Evolutionary conservation across 92 coral and sea anemone genomes (phyloP).

Genomic region (Blastomussa wellsi): DNA sequence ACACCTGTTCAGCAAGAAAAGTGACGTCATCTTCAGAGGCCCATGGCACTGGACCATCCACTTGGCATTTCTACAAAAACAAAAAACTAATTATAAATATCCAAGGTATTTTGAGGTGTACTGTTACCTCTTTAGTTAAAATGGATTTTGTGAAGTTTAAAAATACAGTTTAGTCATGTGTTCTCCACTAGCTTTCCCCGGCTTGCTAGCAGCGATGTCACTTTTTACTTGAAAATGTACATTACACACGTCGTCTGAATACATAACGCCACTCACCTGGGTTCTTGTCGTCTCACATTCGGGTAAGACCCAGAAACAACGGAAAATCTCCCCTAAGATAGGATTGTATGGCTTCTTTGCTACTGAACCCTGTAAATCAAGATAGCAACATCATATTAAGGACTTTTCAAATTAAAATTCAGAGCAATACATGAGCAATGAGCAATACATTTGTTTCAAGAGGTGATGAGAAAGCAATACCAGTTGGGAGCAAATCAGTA

Average conservation of each 20-base stretch:
- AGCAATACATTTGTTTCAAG: neutral
- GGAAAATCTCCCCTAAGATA: constrained; percentile 90
- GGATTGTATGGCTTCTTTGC: constrained; percentile 99
- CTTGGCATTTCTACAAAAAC: constrained; percentile 44
- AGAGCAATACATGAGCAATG: too few species aligned
- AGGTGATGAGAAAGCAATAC: too few species aligned
- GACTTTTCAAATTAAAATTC: too few species aligned
- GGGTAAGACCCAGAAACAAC: constrained; percentile 89
- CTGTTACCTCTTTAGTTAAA: too few species aligned
- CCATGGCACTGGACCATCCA: constrained; percentile 92
- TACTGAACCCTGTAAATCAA: constrained; percentile 74
- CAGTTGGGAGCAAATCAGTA: too few species aligned
- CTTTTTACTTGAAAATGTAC: neutral
- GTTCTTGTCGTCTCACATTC: constrained; percentile 79
- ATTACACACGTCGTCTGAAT: too few species aligned
- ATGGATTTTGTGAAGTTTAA: neutral
- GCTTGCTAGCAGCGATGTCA: neutral
- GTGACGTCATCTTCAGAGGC: constrained; percentile 93
- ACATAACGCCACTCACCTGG: constrained; percentile 51
- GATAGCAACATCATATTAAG: neutral
- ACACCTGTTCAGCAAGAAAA: constrained; percentile 92
- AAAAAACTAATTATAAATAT: neutral
- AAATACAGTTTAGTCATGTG: neutral
- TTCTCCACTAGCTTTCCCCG: neutral
- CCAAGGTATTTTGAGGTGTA: neutral